These are phyloP conservation scores for Ophiodon elongatus DNA, from an alignment of 2,113 vertebrate species.

Conservation along the genomic window DNA sequence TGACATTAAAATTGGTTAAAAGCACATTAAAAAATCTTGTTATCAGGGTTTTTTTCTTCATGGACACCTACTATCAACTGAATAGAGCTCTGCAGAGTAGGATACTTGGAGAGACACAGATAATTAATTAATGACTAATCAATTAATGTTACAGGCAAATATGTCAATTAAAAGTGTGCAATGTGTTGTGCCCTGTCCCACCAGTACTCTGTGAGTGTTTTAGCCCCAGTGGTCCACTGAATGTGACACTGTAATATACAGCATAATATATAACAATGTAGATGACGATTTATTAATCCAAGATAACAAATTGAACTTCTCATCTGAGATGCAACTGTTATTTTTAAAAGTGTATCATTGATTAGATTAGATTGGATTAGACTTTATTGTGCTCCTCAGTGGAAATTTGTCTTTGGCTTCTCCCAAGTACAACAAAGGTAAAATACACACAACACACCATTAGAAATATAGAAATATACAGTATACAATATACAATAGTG, in stretches of 20 bases:
- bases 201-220: no score
- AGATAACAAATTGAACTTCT: no score
- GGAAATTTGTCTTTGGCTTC: no score
- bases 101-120: not conserved
- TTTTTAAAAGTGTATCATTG: not conserved
- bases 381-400: not conserved
- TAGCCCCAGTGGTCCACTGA: not conserved
- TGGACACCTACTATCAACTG: not conserved
- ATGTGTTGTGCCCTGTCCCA: no score
- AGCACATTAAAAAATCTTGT: not conserved
- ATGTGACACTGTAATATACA: constrained; percentile 5
- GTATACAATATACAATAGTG: not conserved
- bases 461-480: not conserved
- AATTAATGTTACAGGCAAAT: not conserved
- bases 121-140: not conserved
- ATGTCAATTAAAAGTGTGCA: not conserved
- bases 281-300: no score
- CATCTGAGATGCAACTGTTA: not conserved
- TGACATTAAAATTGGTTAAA: not conserved
- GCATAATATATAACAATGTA: not conserved
- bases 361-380: not conserved
- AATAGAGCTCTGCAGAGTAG: not conserved
- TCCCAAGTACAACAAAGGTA: no score
- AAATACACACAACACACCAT: not conserved
- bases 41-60: constrained; percentile 28